Conservation (phyloP, 2,888 invertebrate genomes). For the Acrobasis repandana region DNA sequence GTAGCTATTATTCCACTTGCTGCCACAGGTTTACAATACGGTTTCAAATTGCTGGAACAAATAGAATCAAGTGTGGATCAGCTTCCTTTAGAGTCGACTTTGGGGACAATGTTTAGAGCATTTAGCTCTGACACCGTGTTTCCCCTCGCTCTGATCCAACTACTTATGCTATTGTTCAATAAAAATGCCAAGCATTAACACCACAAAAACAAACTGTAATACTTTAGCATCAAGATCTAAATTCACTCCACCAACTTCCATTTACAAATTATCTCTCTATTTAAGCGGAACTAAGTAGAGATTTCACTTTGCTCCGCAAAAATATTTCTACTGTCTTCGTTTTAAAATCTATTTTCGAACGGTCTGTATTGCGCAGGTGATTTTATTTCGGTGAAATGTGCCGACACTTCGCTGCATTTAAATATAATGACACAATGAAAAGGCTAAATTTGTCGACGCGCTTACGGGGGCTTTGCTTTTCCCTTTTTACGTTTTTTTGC, state of each 20-base stretch:
- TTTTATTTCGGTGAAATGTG: constrained; percentile 54
- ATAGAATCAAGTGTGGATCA: constrained; percentile 44
- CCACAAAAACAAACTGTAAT: constrained; percentile 44
- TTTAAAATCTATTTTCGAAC: constrained; percentile 40
- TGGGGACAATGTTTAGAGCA: constrained; percentile 47
- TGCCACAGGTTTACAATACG: constrained; percentile 40
- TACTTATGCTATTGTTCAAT: constrained; percentile 53
- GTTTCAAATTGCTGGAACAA: constrained; percentile 32
- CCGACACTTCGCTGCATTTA: constrained; percentile 61
- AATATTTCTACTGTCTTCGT: constrained; percentile 34
- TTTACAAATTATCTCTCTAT: constrained; percentile 60
- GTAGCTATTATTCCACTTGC: constrained; percentile 32
- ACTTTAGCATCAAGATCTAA: constrained; percentile 39
- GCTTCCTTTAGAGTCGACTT: constrained; percentile 38
- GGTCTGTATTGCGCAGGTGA: constrained; percentile 46
- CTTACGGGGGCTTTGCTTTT: constrained; percentile 44
- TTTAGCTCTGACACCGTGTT: constrained; percentile 54
- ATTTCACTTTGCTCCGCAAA: constrained; percentile 35
- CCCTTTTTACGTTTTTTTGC: constrained; percentile 42
- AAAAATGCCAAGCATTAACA: constrained; percentile 30
- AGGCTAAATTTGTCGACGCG: constrained; percentile 60
- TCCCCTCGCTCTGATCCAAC: constrained; percentile 58
- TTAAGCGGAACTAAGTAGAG: constrained; percentile 54
- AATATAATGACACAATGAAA: constrained; percentile 67
- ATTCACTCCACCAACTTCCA: constrained; percentile 36